phyloP scores from a whole-genome alignment of 2,888 invertebrate genomes.

The Agrochola circellaris region DNA sequence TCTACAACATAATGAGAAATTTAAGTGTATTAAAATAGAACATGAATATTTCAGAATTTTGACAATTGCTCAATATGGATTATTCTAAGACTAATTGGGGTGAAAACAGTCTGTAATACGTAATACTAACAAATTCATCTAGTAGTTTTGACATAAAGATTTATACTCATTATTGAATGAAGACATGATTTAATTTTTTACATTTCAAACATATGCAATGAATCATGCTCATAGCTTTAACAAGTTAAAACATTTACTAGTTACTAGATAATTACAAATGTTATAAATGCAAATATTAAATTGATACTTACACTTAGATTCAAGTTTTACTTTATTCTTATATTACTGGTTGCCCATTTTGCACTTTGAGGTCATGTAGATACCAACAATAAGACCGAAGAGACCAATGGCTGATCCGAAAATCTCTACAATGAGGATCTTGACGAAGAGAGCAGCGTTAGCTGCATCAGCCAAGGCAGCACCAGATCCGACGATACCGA shows the following conservation, averaged over 20 bases:
- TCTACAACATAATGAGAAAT: slow-evolving; percentile 1
- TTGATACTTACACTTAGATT: slow-evolving; percentile 86
- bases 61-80: neutral
- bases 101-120: slow-evolving; percentile 1
- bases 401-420: slow-evolving; percentile 99
- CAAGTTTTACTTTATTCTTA: slow-evolving; percentile 79
- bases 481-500: slow-evolving; percentile 99
- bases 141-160: slow-evolving; percentile 11
- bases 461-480: slow-evolving; percentile 99
- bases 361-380: slow-evolving; percentile 96
- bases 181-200: neutral
- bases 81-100: neutral
- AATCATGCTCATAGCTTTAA: neutral
- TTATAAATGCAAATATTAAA: slow-evolving; percentile 57
- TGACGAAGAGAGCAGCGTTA: slow-evolving; percentile 98
- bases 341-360: slow-evolving; percentile 93
- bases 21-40: neutral
- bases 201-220: slow-evolving; percentile 13
- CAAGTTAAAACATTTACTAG: slow-evolving; percentile 17
- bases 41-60: slow-evolving; percentile 7
- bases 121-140: neutral
- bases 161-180: neutral
- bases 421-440: slow-evolving; percentile 99
- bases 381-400: slow-evolving; percentile 99
- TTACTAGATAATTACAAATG: slow-evolving; percentile 20